Evolutionary conservation across 2,888 invertebrate genomes (phyloP).

Genomic region (Meiosimyza platycephala): DNA sequence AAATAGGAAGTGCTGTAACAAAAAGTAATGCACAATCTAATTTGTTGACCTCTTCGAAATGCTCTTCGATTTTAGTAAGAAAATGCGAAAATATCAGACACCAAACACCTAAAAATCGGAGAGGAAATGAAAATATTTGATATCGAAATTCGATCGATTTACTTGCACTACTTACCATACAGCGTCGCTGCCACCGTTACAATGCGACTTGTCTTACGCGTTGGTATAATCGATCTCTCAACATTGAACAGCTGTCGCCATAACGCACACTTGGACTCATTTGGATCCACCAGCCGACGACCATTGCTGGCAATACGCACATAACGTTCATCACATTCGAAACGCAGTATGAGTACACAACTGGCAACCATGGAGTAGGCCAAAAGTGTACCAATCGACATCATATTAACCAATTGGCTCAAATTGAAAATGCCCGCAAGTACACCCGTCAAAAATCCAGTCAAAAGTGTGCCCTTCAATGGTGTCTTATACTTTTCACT

Average conservation of each 20-base stretch:
- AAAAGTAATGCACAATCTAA: constrained; percentile 49
- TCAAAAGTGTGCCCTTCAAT: constrained; percentile 78
- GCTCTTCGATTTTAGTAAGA: constrained; percentile 57
- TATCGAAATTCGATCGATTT: no score
- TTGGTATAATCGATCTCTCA: constrained; percentile 64
- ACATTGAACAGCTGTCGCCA: constrained; percentile 67
- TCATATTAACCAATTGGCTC: constrained; percentile 78
- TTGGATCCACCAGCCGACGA: constrained; percentile 42
- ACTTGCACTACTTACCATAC: constrained; percentile 62
- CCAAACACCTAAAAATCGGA: constrained; percentile 53
- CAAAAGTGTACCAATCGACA: constrained; percentile 81
- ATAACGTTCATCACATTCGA: constrained; percentile 61
- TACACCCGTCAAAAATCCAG: constrained; percentile 80
- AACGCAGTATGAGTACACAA: constrained; percentile 79
- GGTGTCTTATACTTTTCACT: constrained; percentile 82
- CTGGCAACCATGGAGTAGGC: constrained; percentile 83
- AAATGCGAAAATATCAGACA: constrained; percentile 56
- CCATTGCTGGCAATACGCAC: constrained; percentile 46
- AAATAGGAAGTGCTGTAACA: constrained; percentile 50
- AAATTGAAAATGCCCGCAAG: constrained; percentile 79
- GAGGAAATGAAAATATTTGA: background rate
- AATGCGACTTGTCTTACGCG: constrained; percentile 66
- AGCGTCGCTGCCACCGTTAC: constrained; percentile 66
- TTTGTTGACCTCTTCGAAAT: constrained; percentile 44
- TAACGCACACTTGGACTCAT: constrained; percentile 48